Evolutionary conservation across 2,888 invertebrate species (phyloP).

Genomic region (Tipula confusa): DNA sequence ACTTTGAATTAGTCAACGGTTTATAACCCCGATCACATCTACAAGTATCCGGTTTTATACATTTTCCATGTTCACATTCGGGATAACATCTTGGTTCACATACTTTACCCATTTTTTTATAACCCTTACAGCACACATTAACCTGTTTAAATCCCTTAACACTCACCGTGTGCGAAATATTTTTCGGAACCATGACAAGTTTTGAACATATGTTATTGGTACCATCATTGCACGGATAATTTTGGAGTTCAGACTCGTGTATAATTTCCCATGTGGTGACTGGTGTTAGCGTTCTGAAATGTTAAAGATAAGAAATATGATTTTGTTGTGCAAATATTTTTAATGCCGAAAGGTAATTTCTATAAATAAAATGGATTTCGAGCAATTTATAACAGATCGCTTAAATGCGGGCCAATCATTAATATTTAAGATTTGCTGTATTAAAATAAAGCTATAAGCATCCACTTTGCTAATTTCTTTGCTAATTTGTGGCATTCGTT

Average conservation of each 20-base stretch:
- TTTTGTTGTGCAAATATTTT: neutral
- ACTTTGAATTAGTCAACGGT: neutral
- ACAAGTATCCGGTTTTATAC: neutral
- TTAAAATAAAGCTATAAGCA: neutral
- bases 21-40: neutral
- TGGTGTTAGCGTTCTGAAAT: neutral
- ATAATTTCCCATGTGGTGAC: neutral
- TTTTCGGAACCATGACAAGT: neutral
- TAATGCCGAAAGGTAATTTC: neutral
- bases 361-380: neutral
- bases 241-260: neutral
- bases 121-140: neutral
- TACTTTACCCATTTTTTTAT: neutral
- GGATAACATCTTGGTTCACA: neutral
- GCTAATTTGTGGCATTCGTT: neutral
- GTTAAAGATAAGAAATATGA: neutral
- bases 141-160: neutral
- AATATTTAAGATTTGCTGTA: neutral
- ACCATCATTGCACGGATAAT: neutral
- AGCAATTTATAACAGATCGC: neutral
- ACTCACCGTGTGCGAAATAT: neutral
- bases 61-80: constrained; percentile 13
- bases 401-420: neutral
- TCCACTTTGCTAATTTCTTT: neutral
- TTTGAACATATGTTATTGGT: neutral